Conservation (phyloP, 2,888 invertebrate genomes). For the Drosophila buzzatii region DNA sequence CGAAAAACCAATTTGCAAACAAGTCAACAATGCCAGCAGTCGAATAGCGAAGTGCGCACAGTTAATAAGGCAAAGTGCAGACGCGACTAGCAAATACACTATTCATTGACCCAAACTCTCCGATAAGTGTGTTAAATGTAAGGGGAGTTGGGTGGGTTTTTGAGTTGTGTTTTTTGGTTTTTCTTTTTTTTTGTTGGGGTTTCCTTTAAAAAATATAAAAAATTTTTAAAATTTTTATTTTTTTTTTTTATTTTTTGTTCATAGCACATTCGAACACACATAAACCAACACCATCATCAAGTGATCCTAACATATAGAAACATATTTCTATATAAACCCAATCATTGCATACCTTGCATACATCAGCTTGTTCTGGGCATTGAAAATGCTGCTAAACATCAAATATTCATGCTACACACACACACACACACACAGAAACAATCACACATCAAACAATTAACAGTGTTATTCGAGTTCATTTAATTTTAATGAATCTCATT, state of each 20-base stretch:
- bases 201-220: too few relatives aligned
- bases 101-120: neutral
- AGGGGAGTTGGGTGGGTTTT: too few relatives aligned
- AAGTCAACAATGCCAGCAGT: conserved; percentile 69
- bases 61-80: conserved; percentile 76
- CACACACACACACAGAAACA: neutral
- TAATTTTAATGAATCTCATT: conserved; percentile 17
- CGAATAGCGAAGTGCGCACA: conserved; percentile 56
- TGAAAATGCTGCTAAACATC: conserved; percentile 1
- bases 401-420: conserved; percentile 12
- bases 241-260: too few relatives aligned
- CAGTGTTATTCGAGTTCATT: conserved; percentile 15
- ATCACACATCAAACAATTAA: conserved; percentile 24
- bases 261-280: too few relatives aligned
- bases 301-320: neutral
- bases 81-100: conserved; percentile 6
- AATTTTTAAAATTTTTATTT: too few relatives aligned
- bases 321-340: neutral
- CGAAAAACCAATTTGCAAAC: conserved; percentile 80
- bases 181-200: too few relatives aligned
- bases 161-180: too few relatives aligned
- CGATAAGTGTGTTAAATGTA: too few relatives aligned
- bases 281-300: neutral
- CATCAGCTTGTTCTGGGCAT: neutral
- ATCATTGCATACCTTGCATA: neutral